These are phyloP conservation scores for Meloidogyne floridensis DNA, from an alignment of 1,140 invertebrate species.

Conservation along the genomic window DNA sequence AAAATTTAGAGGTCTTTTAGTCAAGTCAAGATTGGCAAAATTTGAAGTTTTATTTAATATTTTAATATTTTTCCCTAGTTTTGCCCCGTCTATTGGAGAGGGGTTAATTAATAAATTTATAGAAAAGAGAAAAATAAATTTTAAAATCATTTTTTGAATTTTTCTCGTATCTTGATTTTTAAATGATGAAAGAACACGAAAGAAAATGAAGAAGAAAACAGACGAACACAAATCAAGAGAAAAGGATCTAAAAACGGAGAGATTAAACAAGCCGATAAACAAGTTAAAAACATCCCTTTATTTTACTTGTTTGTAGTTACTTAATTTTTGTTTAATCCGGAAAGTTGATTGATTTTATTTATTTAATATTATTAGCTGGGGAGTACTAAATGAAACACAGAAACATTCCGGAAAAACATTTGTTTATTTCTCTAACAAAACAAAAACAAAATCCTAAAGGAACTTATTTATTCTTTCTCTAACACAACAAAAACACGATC, in stretches of 20 bases:
- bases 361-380: neutral
- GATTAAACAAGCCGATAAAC: conserved; percentile 10
- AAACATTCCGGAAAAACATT: neutral
- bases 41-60: neutral
- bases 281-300: neutral
- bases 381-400: neutral
- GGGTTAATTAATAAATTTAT: neutral
- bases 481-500: neutral
- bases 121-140: neutral
- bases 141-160: neutral
- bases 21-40: conserved; percentile 27
- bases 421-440: too few relatives aligned
- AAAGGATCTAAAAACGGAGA: neutral
- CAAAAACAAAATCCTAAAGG: too few relatives aligned
- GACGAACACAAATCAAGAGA: too few relatives aligned
- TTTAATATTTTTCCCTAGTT: conserved; percentile 6
- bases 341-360: neutral
- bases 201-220: too few relatives aligned
- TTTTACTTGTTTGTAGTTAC: neutral
- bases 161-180: too few relatives aligned
- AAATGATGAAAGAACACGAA: too few relatives aligned
- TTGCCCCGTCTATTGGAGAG: conserved; percentile 16
- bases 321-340: too few relatives aligned
- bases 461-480: too few relatives aligned
- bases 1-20: conserved; percentile 40